Evolutionary conservation across 2,888 invertebrate species (phyloP).

Genomic region (Sepiola atlantica): DNA sequence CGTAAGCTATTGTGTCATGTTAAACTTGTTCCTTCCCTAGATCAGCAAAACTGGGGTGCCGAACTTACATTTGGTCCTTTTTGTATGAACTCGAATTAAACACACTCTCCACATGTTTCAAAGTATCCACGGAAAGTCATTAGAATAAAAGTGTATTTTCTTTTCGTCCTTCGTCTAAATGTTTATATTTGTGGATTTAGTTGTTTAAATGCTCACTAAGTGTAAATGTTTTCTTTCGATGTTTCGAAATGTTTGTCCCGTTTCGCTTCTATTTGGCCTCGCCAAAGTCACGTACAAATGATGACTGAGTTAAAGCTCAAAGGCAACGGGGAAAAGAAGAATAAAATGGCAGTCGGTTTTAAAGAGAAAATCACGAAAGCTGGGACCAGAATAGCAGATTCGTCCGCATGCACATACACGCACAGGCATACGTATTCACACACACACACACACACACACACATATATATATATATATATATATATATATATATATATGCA

Average conservation of each 20-base stretch:
- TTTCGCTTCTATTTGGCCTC: not conserved
- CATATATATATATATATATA: not conserved
- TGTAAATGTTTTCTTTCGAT: slow-evolving; percentile 4
- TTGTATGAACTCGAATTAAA: not conserved
- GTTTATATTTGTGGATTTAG: not conserved
- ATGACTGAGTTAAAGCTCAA: not conserved
- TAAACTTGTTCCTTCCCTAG: too few relatives aligned
- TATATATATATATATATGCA: not conserved
- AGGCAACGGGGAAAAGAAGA: not conserved
- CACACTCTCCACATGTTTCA: not conserved
- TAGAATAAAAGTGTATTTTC: not conserved
- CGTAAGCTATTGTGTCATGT: too few relatives aligned
- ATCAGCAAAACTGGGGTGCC: too few relatives aligned
- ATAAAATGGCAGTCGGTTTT: not conserved
- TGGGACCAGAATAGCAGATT: not conserved
- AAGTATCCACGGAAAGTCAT: not conserved
- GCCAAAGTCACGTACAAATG: not conserved
- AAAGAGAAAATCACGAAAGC: not conserved
- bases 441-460: too few relatives aligned
- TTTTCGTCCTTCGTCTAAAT: not conserved
- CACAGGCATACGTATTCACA: too few relatives aligned
- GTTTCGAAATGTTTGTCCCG: not conserved
- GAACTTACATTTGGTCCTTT: too few relatives aligned
- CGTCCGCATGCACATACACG: too few relatives aligned
- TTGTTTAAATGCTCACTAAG: not conserved